These are phyloP conservation scores for Loriculus beryllinus DNA, from an alignment of 2,797 vertebrate genomes.

Conservation along the genomic window DNA sequence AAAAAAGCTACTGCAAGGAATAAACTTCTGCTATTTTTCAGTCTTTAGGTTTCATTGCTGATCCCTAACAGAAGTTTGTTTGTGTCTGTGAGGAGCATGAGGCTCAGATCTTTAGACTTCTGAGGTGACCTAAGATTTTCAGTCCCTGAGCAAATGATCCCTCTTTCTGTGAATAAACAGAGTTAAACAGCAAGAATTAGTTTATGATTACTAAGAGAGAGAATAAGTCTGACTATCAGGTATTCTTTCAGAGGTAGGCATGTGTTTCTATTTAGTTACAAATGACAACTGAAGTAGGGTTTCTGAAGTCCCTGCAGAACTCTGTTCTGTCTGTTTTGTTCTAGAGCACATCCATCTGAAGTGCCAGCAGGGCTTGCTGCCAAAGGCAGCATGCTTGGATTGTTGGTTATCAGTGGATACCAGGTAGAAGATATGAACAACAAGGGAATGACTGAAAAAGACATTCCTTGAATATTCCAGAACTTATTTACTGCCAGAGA, in stretches of 20 bases:
- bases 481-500: conserved; percentile 19
- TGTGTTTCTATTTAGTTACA: neutral
- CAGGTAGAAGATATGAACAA: conserved; percentile 39
- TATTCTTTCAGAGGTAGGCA: neutral
- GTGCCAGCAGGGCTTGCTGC: neutral
- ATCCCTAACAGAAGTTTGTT: neutral
- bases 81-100: neutral
- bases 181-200: neutral
- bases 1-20: neutral
- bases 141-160: neutral
- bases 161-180: neutral
- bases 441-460: conserved; percentile 6
- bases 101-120: neutral
- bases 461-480: neutral
- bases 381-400: neutral
- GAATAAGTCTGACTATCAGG: neutral
- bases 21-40: neutral
- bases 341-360: neutral
- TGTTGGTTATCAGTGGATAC: conserved; percentile 9
- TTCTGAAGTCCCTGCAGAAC: conserved; percentile 10
- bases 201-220: neutral
- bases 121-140: neutral
- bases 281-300: neutral
- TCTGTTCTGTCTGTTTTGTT: neutral
- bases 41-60: neutral